phyloP scores from a whole-genome alignment of 2,888 invertebrate genomes.

The Cecidostiba fungosa region DNA sequence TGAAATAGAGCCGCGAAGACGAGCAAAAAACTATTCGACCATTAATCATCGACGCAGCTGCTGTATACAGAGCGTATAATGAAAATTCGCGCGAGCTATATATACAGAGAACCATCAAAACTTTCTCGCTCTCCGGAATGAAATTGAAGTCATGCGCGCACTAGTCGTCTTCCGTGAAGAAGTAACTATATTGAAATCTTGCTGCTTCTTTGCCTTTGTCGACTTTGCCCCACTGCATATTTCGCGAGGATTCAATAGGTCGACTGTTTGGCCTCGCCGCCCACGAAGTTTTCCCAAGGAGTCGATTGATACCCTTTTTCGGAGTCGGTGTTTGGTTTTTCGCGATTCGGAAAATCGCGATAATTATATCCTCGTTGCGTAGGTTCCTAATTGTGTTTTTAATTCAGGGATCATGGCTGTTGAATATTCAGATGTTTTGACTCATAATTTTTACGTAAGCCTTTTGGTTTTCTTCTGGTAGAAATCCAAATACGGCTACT shows the following conservation, averaged over 20 bases:
- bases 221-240: not conserved
- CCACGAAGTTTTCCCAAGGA: constrained; percentile 40
- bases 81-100: not conserved
- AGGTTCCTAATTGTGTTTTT: not conserved
- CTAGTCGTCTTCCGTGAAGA: not conserved
- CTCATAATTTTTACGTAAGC: constrained; percentile 28
- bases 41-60: constrained; percentile 20
- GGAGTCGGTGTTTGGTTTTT: not conserved
- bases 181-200: constrained; percentile 6
- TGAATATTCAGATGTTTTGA: constrained; percentile 36
- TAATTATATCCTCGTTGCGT: not conserved
- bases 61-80: not conserved
- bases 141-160: not conserved
- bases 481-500: not conserved
- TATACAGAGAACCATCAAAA: constrained; percentile 1
- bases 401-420: not conserved
- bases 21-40: not conserved
- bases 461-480: not conserved
- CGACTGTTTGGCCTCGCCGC: constrained; percentile 26
- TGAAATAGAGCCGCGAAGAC: not conserved
- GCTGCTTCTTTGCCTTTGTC: not conserved
- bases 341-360: not conserved
- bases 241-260: constrained; percentile 20
- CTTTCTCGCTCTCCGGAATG: not conserved
- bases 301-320: constrained; percentile 28